phyloP scores from a whole-genome alignment of 2,113 vertebrate genomes.

The Grantiella picta region DNA sequence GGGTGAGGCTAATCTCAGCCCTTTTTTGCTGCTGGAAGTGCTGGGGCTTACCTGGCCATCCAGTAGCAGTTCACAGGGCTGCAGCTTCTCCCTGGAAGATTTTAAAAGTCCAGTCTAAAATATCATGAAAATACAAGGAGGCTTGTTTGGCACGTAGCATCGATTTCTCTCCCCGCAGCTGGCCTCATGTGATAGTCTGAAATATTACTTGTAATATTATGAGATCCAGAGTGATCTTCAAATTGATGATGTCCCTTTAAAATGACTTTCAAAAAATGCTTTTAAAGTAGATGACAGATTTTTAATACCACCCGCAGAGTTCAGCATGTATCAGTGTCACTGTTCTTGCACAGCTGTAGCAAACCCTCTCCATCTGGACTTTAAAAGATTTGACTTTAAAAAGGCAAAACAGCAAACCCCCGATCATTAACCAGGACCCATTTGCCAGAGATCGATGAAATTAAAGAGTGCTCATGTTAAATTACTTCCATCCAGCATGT shows the following conservation, averaged over 20 bases:
- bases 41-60: background rate
- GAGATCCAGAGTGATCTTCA: background rate
- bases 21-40: background rate
- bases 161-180: background rate
- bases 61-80: background rate
- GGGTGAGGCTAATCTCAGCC: background rate
- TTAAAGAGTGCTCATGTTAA: constrained; percentile 62
- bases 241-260: constrained; percentile 15
- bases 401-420: background rate
- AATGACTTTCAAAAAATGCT: constrained; percentile 41
- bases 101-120: background rate
- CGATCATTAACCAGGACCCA: constrained; percentile 55
- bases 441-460: constrained; percentile 64
- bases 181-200: background rate
- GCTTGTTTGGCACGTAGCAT: background rate
- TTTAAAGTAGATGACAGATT: constrained; percentile 51
- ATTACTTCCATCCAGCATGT: constrained; percentile 67
- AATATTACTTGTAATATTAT: background rate
- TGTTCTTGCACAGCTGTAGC: constrained; percentile 47
- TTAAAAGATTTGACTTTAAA: constrained; percentile 59
- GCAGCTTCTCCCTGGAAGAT: background rate
- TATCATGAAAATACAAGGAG: background rate
- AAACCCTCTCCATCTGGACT: constrained; percentile 61
- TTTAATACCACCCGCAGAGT: constrained; percentile 21
- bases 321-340: constrained; percentile 39